Evolutionary conservation across 2,888 invertebrate species (phyloP).

Genomic region (Tenthredo distinguenda): DNA sequence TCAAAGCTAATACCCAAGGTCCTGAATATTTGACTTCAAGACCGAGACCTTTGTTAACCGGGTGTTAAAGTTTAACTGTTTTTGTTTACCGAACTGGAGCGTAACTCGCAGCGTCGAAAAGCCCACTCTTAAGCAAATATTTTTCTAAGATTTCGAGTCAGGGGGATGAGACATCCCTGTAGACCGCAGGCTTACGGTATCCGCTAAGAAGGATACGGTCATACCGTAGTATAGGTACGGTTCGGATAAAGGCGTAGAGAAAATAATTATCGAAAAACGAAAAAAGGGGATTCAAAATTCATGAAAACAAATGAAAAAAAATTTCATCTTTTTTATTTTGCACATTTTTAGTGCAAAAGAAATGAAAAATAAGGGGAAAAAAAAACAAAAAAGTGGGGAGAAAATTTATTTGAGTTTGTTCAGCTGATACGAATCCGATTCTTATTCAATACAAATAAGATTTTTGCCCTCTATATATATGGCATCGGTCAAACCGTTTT

Average conservation of each 20-base stretch:
- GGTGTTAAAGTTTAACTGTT: slow-evolving; percentile 32
- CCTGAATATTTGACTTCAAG: neutral
- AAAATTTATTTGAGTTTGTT: slow-evolving; percentile 13
- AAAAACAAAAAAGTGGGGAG: no score
- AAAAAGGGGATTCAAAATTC: neutral
- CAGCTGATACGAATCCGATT: slow-evolving; percentile 41
- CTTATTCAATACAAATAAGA: slow-evolving; percentile 35
- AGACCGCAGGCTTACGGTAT: neutral
- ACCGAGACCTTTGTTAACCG: slow-evolving; percentile 6
- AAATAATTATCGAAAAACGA: neutral
- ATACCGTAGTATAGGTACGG: no score
- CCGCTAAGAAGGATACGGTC: neutral
- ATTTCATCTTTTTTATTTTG: no score
- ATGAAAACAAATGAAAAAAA: neutral
- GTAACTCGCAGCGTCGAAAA: neutral
- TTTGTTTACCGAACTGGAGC: neutral
- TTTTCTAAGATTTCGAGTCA: slow-evolving; percentile 26
- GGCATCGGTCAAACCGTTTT: slow-evolving; percentile 25
- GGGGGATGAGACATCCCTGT: neutral
- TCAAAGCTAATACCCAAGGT: neutral
- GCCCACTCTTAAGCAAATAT: slow-evolving; percentile 14
- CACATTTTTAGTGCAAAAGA: neutral
- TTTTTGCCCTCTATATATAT: neutral
- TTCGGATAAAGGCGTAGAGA: no score
- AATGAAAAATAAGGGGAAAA: neutral